phyloP scores from a whole-genome alignment of 2,113 vertebrate species.

The Hoplias malabaricus region DNA sequence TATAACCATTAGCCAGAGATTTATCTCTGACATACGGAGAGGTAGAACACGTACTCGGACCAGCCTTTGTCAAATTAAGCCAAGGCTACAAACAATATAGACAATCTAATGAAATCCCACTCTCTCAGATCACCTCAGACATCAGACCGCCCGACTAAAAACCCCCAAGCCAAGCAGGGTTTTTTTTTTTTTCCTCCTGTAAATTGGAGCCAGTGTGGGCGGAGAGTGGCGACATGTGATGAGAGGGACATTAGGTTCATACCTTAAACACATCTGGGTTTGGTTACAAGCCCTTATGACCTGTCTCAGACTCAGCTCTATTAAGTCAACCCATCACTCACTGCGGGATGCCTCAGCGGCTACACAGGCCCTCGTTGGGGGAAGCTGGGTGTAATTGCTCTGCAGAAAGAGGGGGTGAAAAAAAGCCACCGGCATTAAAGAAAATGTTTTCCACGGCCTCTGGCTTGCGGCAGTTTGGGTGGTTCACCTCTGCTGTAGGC shows the following conservation, averaged over 20 bases:
- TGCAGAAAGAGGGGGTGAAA: not conserved
- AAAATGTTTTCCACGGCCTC: not conserved
- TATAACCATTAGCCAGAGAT: conserved; percentile 9
- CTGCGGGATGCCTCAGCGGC: not conserved
- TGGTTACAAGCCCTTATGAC: conserved; percentile 67
- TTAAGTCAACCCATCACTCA: conserved; percentile 58
- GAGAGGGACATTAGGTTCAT: conserved; percentile 33
- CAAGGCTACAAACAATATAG: conserved; percentile 1
- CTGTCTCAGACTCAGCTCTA: conserved; percentile 58
- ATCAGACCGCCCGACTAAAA: conserved; percentile 17
- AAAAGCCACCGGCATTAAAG: not conserved
- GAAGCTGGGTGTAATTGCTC: not conserved
- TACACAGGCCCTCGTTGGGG: not conserved
- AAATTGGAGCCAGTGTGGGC: not conserved
- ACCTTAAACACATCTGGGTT: conserved; percentile 73
- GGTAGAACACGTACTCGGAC: not conserved
- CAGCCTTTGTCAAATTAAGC: conserved; percentile 32
- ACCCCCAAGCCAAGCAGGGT: not conserved
- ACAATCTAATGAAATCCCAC: conserved; percentile 42
- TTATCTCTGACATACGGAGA: conserved; percentile 19
- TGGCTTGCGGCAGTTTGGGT: conserved; percentile 37
- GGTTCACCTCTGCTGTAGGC: conserved; percentile 47
- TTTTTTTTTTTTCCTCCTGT: not conserved
- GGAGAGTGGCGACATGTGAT: conserved; percentile 3
- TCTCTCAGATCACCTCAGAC: not conserved